Percentiles rank a stretch among this genome's conserved stretches.
These are phyloP conservation scores for Sebastes iracundus DNA, from an alignment of 2,797 vertebrate species.

Conservation along the genomic window DNA sequence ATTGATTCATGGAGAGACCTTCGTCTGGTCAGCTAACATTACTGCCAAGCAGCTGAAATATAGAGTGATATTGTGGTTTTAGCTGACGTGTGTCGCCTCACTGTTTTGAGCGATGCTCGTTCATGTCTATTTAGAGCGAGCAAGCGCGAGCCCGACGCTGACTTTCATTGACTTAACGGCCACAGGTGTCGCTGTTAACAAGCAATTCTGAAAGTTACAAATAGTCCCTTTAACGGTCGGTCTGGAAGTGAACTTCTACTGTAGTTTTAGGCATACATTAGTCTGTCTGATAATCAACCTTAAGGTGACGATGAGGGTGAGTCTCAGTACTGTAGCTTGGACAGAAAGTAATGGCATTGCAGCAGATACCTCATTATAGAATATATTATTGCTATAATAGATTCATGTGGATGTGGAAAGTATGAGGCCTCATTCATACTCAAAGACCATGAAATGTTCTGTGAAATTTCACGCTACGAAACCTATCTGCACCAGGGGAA, in stretches of 20 bases:
- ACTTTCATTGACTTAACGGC: too few species aligned
- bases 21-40: too few species aligned
- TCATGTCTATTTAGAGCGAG: too few species aligned
- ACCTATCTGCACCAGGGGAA: neutral
- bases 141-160: too few species aligned
- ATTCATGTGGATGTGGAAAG: slow-evolving; percentile 14
- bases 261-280: neutral
- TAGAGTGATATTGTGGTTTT: too few species aligned
- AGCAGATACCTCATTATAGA: slow-evolving; percentile 14
- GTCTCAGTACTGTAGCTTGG: neutral
- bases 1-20: too few species aligned
- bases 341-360: neutral
- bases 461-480: slow-evolving; percentile 1
- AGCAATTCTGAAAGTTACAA: too few species aligned
- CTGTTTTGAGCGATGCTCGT: too few species aligned
- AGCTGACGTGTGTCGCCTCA: too few species aligned
- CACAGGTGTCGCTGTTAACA: too few species aligned
- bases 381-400: slow-evolving; percentile 16
- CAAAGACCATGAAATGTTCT: slow-evolving; percentile 16
- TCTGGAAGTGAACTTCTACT: neutral
- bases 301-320: neutral
- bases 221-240: too few species aligned
- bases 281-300: neutral
- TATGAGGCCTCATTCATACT: slow-evolving; percentile 25
- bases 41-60: too few species aligned